Evolutionary conservation across 2,888 invertebrate species (phyloP), one percentile per base, ranked within the genome.

Genomic region (Esperia sulphurella): DNA sequence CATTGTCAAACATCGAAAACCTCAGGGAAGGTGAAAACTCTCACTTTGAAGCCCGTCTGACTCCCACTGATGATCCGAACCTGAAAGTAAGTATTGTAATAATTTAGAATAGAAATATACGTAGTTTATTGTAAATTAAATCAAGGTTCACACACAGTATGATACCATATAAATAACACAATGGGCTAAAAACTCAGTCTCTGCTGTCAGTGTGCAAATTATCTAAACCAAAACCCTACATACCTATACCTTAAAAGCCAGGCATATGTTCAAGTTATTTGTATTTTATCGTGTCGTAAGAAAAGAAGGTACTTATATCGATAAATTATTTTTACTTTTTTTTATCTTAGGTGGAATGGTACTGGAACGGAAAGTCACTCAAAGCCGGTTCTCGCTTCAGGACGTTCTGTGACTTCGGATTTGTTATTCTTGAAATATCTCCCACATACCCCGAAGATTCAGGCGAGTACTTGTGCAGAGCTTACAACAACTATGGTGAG

Each of bases 351-450:
- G 95, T 97, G 55, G 97, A 97, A 90, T 97, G 97, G 97, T 97
- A 94, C 90, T 96, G 96, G 95, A 97, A 97, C 75, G 96, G 97
- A 53, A 96, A 96, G 82, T 94, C 96, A 43, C 85, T 96, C 49
- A 94, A 94, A 81, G 94, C 96, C 41, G 97, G 98, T 50, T 96
- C 97, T 8, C 92, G 98, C 61, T 97, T 98, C 91, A 95, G 98
- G 59, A 98, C 98, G 30, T 97, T 98, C 93, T 96, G 97, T 73
- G 98, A 99, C 87, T 98, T 99, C 82, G 98, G 99, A 50, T 98
- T 98, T 75, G 98, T 98, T 29, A 97, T 98, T 60, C 91, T 99
- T 58, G 98, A 99, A 91, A 98, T 99, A 65, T 96, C 97, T 8
- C 98, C 98, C 0, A 97, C 98, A 9, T 98, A 98, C 76, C 97